Base-by-base conservation (phyloP, 2,113 vertebrate genomes). In the Penelope pileata region DNA sequence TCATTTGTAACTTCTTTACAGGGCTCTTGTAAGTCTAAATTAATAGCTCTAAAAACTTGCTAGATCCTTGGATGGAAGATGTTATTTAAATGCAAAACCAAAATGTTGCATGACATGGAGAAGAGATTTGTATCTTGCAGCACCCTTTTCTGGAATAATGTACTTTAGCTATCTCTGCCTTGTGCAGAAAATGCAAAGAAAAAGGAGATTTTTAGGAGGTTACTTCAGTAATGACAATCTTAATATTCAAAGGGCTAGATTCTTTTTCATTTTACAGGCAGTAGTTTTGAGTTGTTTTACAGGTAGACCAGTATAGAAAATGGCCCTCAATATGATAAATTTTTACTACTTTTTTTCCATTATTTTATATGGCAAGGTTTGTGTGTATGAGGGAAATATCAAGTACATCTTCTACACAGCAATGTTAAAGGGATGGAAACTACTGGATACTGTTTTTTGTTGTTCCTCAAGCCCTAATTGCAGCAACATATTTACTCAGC, bases 21-120 rank as follows among this genome's bases (percentile, higher is more conserved):
- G 56, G 43, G 18, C 32, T 93, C 85, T 91, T 92, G 48, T 60
- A 51, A 91, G 43, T 72, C 64, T 95, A 94, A 96, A 96, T 95
- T 88, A 96, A 90, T 78, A 94, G 76, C 82, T 93, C 86, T 91
- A 93, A 97, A 96, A 95, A 83, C 76, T 86, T 91, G 64, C n/a
- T 83, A 91, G 91, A 93, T 95, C 88, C 60, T 96, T 83, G 60
- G 53, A 42, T 64, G 43, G 83, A 94, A 93, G 83, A 96, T 84
- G 64, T 68, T 90, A 96, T 93, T 96, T 95, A 95, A 96, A 96
- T 96, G 93, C 79, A 91, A 96, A 95, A 94, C 95, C 90, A 96
- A 91, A 88, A 68, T 6, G 0, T 40, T 78, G 47, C 40, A 78
- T 63, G 73, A 79, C 72, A 91, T 7, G 24, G 47, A 69, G 56